These are phyloP conservation scores for Hypocryptadius cinnamomeus DNA, from an alignment of 2,113 vertebrate species.

Conservation along the genomic window DNA sequence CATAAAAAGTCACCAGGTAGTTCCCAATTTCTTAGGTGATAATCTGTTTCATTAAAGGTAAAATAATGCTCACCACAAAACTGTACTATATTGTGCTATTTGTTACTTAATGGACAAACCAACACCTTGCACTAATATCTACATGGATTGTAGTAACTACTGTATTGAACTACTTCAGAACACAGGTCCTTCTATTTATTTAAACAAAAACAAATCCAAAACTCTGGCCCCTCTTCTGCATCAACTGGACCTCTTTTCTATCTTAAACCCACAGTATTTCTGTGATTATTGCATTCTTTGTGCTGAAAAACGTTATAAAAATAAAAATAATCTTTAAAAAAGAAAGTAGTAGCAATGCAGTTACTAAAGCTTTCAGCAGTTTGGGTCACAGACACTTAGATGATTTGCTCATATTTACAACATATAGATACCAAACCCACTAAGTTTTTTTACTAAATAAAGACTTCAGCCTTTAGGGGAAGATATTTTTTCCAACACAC, in stretches of 20 bases:
- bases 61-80: neutral
- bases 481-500: neutral
- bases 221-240: neutral
- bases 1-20: neutral
- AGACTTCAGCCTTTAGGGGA: neutral
- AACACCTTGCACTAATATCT: neutral
- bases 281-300: neutral
- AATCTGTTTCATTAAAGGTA: neutral
- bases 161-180: neutral
- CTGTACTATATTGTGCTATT: neutral
- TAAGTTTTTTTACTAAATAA: neutral
- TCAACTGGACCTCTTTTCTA: neutral
- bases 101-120: neutral
- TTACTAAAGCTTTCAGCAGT: neutral
- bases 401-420: neutral
- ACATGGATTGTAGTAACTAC: neutral
- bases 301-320: neutral
- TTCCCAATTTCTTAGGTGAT: neutral
- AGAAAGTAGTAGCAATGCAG: neutral
- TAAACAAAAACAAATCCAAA: neutral
- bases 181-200: neutral
- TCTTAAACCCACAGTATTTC: neutral
- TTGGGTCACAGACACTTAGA: fast-evolving
- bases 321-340: neutral
- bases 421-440: neutral